Evolutionary conservation across 2,113 vertebrate genomes (phyloP), one percentile per base, ranked within the genome.

Genomic region (Centropus unirufus): DNA sequence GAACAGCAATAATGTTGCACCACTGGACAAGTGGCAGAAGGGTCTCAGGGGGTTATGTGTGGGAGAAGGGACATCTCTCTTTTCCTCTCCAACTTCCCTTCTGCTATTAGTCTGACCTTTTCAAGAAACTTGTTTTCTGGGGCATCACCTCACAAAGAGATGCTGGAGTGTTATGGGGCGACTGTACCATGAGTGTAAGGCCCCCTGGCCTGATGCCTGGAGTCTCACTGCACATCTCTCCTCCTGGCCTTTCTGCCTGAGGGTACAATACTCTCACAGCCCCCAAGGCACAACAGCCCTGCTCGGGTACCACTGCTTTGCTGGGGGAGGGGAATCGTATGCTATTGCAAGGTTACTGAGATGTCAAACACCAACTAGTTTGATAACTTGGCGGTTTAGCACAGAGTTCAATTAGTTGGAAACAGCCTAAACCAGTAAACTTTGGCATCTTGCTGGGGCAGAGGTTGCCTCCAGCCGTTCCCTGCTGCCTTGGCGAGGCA

Each of bases 381-480:
- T 87, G 76, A 83, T 87, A 89, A 83, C 52, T 89, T 14, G 9
- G 39, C 73, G 75, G 68, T 94, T 92, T 54, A 90, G 61, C 32
- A 84, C 51, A 61, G 77, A 80, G 72, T 58, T 89, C 83, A 81
- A 8, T 81, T 86, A 87, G 76, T 4, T 72, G 16, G 89, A 72
- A 79, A 80, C 82, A 93, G 40, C 68, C 76, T 83, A 75, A 95
- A 89, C 72, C 57, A 78, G 68, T 49, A 67, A 73, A 68, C 34
- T 89, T 91, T 93, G 92, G 94, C 89, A 89, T n/a, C 58, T 70
- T 87, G 86, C 92, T 36, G 36, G 6, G 36, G 9, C 21, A 8
- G 1, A 8, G 40, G 13, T n/a, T 51, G 26, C 15, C 29, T 18
- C 26, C 55, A 51, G 49, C 34, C 62, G 34, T 58, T 64, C 57